These are phyloP conservation scores for Caprella mutica DNA, from an alignment of 2,888 invertebrate genomes.

Conservation along the genomic window DNA sequence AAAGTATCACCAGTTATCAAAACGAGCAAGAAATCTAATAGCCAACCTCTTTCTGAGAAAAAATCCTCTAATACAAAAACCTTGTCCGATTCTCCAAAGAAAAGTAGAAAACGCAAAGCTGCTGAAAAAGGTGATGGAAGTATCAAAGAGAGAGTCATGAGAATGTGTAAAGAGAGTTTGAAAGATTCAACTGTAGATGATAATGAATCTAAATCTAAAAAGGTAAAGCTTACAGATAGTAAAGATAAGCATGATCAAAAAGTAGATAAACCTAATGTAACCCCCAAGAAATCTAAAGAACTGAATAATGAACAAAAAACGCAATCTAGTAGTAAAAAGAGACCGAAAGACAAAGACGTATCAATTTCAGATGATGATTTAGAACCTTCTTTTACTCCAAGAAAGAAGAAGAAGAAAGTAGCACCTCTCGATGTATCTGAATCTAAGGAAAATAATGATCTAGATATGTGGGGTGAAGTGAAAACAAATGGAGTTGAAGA, in stretches of 20 bases:
- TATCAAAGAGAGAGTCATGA: too few relatives aligned
- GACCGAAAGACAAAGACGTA: not conserved
- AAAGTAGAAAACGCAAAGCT: not conserved
- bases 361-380: constrained; percentile 7
- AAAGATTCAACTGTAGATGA: not conserved
- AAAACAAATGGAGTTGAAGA: too few relatives aligned
- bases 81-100: not conserved
- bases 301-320: not conserved
- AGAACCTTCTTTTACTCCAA: constrained; percentile 6
- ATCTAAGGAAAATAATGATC: too few relatives aligned
- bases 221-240: not conserved
- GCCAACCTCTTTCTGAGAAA: too few relatives aligned
- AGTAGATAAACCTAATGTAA: not conserved
- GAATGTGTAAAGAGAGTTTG: not conserved
- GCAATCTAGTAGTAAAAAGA: not conserved
- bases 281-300: not conserved
- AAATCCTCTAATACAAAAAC: not conserved
- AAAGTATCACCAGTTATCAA: too few relatives aligned
- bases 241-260: not conserved
- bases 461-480: too few relatives aligned
- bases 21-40: too few relatives aligned
- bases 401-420: constrained; percentile 10
- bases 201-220: not conserved
- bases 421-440: too few relatives aligned
- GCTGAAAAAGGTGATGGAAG: not conserved